Base-by-base conservation (phyloP, 2,113 vertebrate genomes). In the Chamaetylas fuelleborni region DNA sequence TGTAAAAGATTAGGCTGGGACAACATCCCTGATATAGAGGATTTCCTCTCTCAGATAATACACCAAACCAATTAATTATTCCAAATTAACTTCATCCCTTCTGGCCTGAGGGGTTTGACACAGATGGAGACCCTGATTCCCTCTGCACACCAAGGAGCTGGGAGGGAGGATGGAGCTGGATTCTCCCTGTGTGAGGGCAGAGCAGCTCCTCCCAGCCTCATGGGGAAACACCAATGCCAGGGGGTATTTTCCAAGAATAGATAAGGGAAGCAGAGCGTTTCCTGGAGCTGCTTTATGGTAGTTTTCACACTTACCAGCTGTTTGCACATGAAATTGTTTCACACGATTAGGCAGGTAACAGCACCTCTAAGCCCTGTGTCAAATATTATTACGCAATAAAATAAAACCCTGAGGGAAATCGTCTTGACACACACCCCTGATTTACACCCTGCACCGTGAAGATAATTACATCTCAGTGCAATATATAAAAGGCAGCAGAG, bases 381-480 rank as follows among this genome's bases (percentile, higher is more conserved):
- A 98, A 97, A 97, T 97, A 97, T 96, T 92, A 97, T 96, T 97
- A 97, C 5, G 12, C 94, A 92, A 95, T 97, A 96, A 98, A 98
- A 97, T 93, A 97, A 97, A 90, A 47, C 87, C 93, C 93, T 50
- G 90, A 77, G 97, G 95, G 96, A 96, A 97, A 97, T 97, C 36
- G 19, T 93, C 96, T 85, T 96, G 96, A 97, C 97, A 97, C 83
- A 90, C 92, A 83, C 86, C 92, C 50, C 96, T 97, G 98, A 98
- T 98, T 98, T 98, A 98, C 95, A 96, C 97, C 83, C 50, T 43
- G 90, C 94, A 47, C 95, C 36, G 51, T 92, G 97, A 89, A 97
- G 97, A 97, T 98, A 98, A 98, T 97, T 97, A 96, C 97, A 92
- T 97, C 97, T 95, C 97, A 83, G 93, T 45, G 81, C 90, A 97